phyloP scores from a whole-genome alignment of 2,113 vertebrate species.

The Sarotherodon lohbergeri region DNA sequence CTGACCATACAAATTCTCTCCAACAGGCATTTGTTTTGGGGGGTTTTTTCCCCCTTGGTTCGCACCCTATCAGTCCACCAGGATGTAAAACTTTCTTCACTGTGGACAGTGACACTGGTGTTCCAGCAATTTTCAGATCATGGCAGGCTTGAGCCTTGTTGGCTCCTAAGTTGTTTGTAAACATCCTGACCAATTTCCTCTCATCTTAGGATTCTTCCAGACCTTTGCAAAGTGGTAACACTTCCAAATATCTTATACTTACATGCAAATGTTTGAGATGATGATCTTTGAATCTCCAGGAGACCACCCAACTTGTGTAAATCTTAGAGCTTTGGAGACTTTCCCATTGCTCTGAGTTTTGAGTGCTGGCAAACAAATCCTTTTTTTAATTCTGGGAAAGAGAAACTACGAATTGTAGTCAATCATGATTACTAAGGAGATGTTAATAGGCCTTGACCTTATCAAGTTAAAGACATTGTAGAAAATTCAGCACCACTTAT shows the following conservation, averaged over 20 bases:
- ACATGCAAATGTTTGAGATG: not conserved
- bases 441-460: accelerated
- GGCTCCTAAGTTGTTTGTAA: not conserved
- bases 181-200: not conserved
- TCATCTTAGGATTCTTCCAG: not conserved
- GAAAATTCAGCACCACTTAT: not conserved
- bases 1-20: not conserved
- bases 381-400: not conserved
- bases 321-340: not conserved
- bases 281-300: not conserved
- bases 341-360: not conserved
- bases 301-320: not conserved
- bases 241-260: not conserved
- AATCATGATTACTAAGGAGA: not conserved
- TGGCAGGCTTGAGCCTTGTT: not conserved
- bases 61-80: not conserved
- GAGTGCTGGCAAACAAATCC: not conserved
- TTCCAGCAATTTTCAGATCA: accelerated
- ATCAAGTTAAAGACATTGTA: not conserved
- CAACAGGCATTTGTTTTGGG: not conserved
- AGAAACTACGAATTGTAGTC: not conserved
- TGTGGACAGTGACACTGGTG: not conserved
- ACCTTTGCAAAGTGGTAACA: not conserved
- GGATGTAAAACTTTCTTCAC: not conserved
- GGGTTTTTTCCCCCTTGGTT: not conserved